phyloP scores from a whole-genome alignment of 2,888 invertebrate genomes.

The Aporophyla lueneburgensis region DNA sequence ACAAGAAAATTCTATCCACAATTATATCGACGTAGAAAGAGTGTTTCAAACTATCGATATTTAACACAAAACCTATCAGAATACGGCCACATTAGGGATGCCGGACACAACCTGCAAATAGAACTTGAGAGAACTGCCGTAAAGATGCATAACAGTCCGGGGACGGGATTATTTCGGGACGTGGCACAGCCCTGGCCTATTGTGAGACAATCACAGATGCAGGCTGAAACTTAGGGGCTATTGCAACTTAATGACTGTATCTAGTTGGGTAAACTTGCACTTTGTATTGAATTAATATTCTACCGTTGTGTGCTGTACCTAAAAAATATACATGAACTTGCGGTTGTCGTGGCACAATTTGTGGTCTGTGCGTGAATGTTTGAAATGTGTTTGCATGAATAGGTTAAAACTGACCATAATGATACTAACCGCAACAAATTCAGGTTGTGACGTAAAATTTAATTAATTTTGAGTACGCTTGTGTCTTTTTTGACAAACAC shows the following conservation, averaged over 20 bases:
- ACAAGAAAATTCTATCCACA: no score
- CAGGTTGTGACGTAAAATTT: neutral
- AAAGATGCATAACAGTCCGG: slow-evolving; percentile 65
- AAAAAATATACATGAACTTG: slow-evolving; percentile 27
- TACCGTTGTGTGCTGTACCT: neutral
- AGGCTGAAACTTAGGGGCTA: slow-evolving; percentile 41
- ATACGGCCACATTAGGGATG: slow-evolving; percentile 65
- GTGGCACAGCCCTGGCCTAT: slow-evolving; percentile 57
- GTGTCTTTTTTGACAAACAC: neutral
- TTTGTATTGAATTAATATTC: slow-evolving; percentile 29
- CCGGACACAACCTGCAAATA: slow-evolving; percentile 67
- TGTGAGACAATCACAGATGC: slow-evolving; percentile 67
- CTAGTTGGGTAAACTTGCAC: slow-evolving; percentile 21
- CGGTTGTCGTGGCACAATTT: slow-evolving; percentile 10
- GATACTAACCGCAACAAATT: neutral
- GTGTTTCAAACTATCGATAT: no score
- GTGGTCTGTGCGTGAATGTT: slow-evolving; percentile 29
- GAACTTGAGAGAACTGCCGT: slow-evolving; percentile 68
- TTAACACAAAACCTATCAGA: slow-evolving; percentile 30
- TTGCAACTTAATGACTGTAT: slow-evolving; percentile 43
- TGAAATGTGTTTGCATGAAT: slow-evolving; percentile 33
- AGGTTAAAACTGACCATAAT: slow-evolving; percentile 7
- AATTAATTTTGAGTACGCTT: neutral
- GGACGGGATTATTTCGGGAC: slow-evolving; percentile 53
- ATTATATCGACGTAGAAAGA: no score